phyloP scores from a whole-genome alignment of 64 coral and sea anemone species.

The Stichodactyla mertensii region DNA sequence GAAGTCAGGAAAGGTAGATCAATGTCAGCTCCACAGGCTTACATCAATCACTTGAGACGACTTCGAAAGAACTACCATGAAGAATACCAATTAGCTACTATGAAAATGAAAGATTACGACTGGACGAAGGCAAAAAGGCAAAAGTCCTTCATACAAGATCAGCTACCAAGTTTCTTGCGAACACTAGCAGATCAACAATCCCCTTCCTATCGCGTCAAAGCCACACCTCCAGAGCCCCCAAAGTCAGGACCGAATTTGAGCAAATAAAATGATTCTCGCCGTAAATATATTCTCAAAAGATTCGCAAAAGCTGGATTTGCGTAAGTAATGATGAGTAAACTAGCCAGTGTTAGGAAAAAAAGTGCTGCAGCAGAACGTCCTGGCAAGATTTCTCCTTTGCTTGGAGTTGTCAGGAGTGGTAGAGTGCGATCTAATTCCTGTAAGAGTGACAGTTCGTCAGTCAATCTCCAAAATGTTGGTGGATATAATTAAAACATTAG shows the following conservation, averaged over 20 bases:
- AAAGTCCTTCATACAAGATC: not conserved
- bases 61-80: not conserved
- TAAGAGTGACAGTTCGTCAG: not conserved
- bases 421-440: not conserved
- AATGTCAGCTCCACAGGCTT: slow-evolving; percentile 18
- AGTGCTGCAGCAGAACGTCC: not conserved
- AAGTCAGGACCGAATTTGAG: not conserved
- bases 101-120: not conserved
- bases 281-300: not conserved
- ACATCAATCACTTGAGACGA: not conserved
- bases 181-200: not conserved
- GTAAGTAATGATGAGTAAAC: not conserved
- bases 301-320: slow-evolving; percentile 6
- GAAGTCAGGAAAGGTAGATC: not conserved
- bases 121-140: not conserved
- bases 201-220: not conserved
- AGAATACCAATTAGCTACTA: not conserved
- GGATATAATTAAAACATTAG: not conserved
- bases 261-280: not conserved
- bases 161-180: not conserved
- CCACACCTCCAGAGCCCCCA: not conserved
- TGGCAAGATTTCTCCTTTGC: not conserved
- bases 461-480: not conserved
- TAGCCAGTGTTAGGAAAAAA: not conserved
- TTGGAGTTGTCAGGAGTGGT: not conserved